These are phyloP conservation scores for Uromys caudimaculatus DNA, from an alignment of 2,797 vertebrate species.

Conservation along the genomic window DNA sequence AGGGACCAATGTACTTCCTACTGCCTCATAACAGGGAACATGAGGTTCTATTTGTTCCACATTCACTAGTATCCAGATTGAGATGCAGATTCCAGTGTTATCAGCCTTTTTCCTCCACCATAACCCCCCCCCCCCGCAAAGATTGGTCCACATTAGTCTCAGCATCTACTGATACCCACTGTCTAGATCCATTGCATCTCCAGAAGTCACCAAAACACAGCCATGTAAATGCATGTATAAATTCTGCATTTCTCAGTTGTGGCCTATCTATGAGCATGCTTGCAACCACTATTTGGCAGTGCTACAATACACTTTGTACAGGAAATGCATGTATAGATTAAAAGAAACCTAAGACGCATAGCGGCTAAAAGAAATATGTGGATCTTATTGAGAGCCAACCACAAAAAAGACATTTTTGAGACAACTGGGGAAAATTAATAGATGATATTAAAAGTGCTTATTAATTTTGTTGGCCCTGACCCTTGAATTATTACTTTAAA, in stretches of 20 bases:
- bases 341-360: slow-evolving; percentile 31
- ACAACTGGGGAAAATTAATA: background rate
- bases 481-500: background rate
- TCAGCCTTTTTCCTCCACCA: background rate
- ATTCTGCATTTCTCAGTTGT: background rate
- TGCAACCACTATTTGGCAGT: background rate
- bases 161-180: background rate
- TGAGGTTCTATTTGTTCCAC: background rate
- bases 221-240: background rate
- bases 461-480: background rate
- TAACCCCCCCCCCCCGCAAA: background rate
- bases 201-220: background rate
- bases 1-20: background rate
- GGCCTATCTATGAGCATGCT: background rate
- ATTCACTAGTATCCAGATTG: background rate
- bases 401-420: background rate
- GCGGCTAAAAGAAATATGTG: slow-evolving; percentile 4
- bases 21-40: background rate
- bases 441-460: background rate
- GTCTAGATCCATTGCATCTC: background rate
- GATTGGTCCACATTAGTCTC: background rate
- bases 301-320: background rate
- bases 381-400: background rate
- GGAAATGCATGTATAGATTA: slow-evolving; percentile 14
- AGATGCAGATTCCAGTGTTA: background rate